A percentile compares a stretch with the other conserved stretches of the same genome.
phyloP scores from a whole-genome alignment of 2,797 vertebrate genomes.

The Hemitrygon akajei region DNA sequence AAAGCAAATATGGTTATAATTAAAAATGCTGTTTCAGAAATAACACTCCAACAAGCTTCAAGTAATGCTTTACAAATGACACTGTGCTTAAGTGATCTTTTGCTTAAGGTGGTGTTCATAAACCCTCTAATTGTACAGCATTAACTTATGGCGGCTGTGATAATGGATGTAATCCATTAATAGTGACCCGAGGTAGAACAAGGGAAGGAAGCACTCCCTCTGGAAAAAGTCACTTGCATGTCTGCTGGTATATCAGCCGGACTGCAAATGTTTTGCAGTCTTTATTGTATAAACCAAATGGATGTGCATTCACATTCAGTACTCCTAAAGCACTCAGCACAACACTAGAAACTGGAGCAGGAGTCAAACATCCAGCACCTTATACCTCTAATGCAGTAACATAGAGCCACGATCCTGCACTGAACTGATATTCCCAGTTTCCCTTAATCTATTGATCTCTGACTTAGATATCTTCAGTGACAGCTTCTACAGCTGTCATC shows the following conservation, averaged over 20 bases:
- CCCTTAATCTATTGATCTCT: too few relatives aligned
- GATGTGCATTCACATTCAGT: neutral
- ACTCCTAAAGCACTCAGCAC: neutral
- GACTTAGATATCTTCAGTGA: too few relatives aligned
- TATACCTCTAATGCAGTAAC: too few relatives aligned
- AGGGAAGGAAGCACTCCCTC: neutral
- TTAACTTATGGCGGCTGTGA: neutral
- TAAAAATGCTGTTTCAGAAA: neutral
- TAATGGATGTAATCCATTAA: neutral
- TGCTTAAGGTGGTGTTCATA: conserved; percentile 33
- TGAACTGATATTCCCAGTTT: too few relatives aligned
- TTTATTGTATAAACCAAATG: neutral
- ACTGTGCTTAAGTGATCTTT: conserved; percentile 39
- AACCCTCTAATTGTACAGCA: neutral
- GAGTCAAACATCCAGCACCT: too few relatives aligned
- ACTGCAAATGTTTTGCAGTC: neutral
- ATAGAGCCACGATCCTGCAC: too few relatives aligned
- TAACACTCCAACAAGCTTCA: neutral
- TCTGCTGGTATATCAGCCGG: neutral
- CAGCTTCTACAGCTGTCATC: too few relatives aligned
- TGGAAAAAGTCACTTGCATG: neutral
- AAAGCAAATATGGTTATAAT: neutral
- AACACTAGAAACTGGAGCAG: neutral
- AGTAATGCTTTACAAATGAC: conserved; percentile 37
- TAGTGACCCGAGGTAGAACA: neutral